Evolutionary conservation across 1,140 invertebrate species (phyloP), one percentile per base, ranked within the genome.

Genomic region (Bombus pyrosoma): DNA sequence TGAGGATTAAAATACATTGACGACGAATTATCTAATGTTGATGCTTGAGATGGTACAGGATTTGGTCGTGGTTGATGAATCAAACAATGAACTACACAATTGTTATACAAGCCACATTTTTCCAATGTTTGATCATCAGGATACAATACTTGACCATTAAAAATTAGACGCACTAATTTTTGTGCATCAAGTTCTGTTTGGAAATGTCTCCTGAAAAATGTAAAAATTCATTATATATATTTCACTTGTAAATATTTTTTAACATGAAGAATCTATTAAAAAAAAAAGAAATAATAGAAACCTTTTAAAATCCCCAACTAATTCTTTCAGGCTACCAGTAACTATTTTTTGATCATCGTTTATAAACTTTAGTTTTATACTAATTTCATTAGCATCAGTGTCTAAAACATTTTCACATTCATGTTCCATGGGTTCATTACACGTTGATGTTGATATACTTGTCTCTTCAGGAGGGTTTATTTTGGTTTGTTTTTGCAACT

Each of bases 51-150:
- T 71, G 86, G 57, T 76, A 83, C 79, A 37, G 92, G 66, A 28
- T 87, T 69, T 77, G 93, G 87, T 71, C 96, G 93, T 47, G 95
- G 95, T 64, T 96, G 96, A 90, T 97, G 97, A 69, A 98, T 97
- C 39, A 98, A 95, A 94, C 98, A 98, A 93, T 98, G 98, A 37
- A 99, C 97, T 8, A 98, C 98, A 93, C 98, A 98, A 91, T 98
- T 98, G 93, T 98, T 96, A 92, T 97, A 97, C 59, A 99, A 95
- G 32, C 98, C 98, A 95, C 96, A 98, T 39, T 96, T 96, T 85
- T 97, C 96, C 66, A 99, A 94, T 15, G 98, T 98, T 85, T 96
- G 96, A 76, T 94, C 96, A 86, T 98, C 98, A 86, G 97, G 96
- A 83, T 97, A 96, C 34, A 99, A 94, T 69, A 98, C 97, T 90